Evolutionary conservation across 2,888 invertebrate species (phyloP), one percentile per base, ranked within the genome.

Genomic region (Lochmaea capreae): DNA sequence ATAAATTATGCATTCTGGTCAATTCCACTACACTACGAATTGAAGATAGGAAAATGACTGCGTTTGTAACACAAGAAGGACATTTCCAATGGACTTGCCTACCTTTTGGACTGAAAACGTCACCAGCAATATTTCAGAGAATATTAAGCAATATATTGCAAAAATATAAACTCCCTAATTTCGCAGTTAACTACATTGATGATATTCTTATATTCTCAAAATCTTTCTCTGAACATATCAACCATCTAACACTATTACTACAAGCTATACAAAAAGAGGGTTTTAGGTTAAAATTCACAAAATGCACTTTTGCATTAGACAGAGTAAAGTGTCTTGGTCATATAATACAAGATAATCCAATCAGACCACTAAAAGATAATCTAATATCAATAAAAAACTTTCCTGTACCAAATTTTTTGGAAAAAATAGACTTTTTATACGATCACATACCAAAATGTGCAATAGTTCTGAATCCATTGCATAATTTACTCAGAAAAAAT

Each of bases 1-100:
- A 59, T 71, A 16, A 71, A 71, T 43, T 71, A 59, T 0, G 71
- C 71, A 1, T 71, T 71, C 61, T 59, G 71, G 71, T 66, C 52
- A 3, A 71, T 71, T 12, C 65, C n/a, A n/a, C n/a, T n/a, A n/a
- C 71, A 3, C 8, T 71, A 16, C 11, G 58, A 12, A 18, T 65
- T 43, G 8, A 26, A 65, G 71, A 71, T 33, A 65, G 66, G 59
- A 8, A 66, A 3, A 71, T 65, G 65, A 65, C 66, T 14, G 71
- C 39, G 12, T 71, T 71, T 59, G 52, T 66, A 4, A 71, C 71
- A 16, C 63, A 71, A 39, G 66, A 67, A 42, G 62, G 67, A 10
- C 67, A 72, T 42, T 62, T 54, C 16, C 72, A 72, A 46, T 62
- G 67, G 67, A 72, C 61, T 16, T 57, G 57, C n/a, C 52, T 71